Evolutionary conservation across 2,113 vertebrate species (phyloP).

Genomic region (Erinaceus europaeus): DNA sequence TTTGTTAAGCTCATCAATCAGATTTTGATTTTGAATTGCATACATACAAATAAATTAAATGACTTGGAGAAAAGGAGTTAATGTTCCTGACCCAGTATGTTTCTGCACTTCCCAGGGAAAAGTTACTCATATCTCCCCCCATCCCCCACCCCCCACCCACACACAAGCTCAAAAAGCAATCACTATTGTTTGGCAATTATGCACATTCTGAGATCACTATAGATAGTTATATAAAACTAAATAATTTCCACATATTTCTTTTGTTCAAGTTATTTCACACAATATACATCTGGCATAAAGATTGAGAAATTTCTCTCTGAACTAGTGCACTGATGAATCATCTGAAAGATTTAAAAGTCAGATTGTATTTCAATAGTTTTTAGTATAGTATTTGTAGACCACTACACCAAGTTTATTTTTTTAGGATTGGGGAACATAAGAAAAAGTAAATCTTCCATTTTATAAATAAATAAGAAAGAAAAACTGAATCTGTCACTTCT

Average conservation of each 20-base stretch:
- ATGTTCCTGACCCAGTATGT: neutral
- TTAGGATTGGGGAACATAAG: neutral
- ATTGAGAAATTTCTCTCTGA: constrained; percentile 2
- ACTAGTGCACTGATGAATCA: neutral
- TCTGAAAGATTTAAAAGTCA: neutral
- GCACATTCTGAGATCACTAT: constrained; percentile 21
- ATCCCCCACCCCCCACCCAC: neutral
- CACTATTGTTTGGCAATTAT: neutral
- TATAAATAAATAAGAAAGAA: too few relatives aligned
- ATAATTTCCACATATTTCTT: constrained; percentile 17
- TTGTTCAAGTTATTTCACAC: neutral
- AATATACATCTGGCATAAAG: neutral
- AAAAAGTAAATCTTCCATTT: neutral
- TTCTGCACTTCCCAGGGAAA: neutral
- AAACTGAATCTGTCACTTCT: too few relatives aligned
- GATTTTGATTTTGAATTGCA: neutral
- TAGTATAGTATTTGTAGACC: neutral
- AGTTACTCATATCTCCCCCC: too few relatives aligned
- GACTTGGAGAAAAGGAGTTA: neutral
- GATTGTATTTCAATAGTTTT: neutral
- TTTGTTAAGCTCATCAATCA: constrained; percentile 50
- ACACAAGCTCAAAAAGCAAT: neutral
- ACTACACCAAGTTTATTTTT: neutral
- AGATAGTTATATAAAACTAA: constrained; percentile 24
- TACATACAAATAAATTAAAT: neutral